phyloP scores from a whole-genome alignment of 2,113 vertebrate species.

The Epinephelus moara region DNA sequence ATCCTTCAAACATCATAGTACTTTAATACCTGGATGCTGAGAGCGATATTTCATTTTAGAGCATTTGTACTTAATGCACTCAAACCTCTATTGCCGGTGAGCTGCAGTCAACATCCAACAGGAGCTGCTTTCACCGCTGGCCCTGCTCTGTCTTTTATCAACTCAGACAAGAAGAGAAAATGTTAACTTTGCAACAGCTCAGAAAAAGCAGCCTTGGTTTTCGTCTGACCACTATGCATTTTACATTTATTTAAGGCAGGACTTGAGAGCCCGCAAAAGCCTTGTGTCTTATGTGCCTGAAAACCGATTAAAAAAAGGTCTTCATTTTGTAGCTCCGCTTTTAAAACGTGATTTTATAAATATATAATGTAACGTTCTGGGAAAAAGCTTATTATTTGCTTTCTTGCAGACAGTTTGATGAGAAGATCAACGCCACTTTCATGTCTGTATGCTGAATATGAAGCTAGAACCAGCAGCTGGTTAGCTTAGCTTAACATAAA shows the following conservation, averaged over 20 bases:
- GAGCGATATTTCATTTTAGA: too few relatives aligned
- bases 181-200: neutral
- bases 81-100: neutral
- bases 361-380: neutral
- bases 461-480: neutral
- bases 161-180: neutral
- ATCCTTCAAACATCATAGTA: neutral
- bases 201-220: constrained; percentile 1
- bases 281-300: neutral
- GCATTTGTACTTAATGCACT: neutral
- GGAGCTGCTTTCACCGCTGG: neutral
- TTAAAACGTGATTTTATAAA: too few relatives aligned
- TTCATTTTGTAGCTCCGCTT: neutral
- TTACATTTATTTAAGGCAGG: neutral
- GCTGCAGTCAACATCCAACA: neutral
- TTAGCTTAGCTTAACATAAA: neutral
- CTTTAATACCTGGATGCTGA: neutral
- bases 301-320: neutral
- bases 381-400: neutral
- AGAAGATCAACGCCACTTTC: neutral
- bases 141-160: neutral
- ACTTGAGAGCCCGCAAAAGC: too few relatives aligned
- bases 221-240: neutral
- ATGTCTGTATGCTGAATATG: neutral
- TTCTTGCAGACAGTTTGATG: neutral